Base-by-base conservation (phyloP, 1,140 invertebrate species). In the Brachionus rotundiformis region DNA sequence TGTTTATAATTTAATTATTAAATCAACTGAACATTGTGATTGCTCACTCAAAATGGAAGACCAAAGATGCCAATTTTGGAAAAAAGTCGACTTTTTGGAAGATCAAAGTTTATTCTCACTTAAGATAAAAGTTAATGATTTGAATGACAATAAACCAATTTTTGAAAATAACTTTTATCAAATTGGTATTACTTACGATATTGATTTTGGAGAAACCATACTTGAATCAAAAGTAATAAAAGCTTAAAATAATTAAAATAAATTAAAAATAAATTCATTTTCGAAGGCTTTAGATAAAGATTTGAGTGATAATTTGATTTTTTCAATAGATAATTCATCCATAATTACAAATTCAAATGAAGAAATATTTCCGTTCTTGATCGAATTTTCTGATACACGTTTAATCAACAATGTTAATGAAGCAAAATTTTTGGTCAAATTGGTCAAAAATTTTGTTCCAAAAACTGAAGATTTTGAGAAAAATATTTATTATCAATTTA, bases 101-200 rank as follows among this genome's bases (percentile, higher is more conserved):
- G 68, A 73, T 31, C 44, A 11, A 23, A 59, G 44, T 16, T 19
- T 54, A 8, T 23, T 79, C 10, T 16, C 25, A 54, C 11, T 59
- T 31, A 39, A 27, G 11, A 79, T 79, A 13, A 2, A 63, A 27
- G 16, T 79, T 5, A 19, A 63, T 23, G 76, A 79, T 59, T 19
- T 79, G 27, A 79, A 79, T 31, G 76, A 79, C 23, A 79, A 79
- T 11, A 39, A 1, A 11, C 76, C 76, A 36, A 79, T 59, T 7
- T 79, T 79, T 59, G 47, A 33, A 29, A 33, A 31, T 59, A 79
- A 79, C 1, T 79, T 79, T 41, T 79, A 79, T 33, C 76, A 79
- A 79, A 36, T 79, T 36, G 76, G 76, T 13, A 79, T 79, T 13
- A 79, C 76, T 19, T 59, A 29, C 25, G 76, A 79, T 11, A 63